Evolutionary conservation across 2,888 invertebrate genomes (phyloP).

Genomic region (Cerastis leucographa): DNA sequence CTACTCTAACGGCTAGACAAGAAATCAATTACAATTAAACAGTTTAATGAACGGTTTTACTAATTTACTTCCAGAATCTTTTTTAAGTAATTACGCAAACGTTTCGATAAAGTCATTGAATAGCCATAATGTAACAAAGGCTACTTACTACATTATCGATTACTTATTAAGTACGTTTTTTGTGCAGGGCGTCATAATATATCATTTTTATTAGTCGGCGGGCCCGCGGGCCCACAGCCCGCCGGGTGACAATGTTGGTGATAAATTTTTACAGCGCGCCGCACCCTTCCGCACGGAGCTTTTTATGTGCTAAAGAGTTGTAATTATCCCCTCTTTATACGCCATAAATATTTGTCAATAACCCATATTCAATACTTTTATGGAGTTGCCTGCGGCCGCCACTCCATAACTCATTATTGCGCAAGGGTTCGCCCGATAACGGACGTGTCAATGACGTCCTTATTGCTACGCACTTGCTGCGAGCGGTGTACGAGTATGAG

Average conservation of each 20-base stretch:
- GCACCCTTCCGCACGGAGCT: slow-evolving; percentile 85
- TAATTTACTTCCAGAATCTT: neutral
- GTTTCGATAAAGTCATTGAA: slow-evolving; percentile 14
- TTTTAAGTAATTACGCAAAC: slow-evolving; percentile 11
- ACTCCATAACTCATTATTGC: slow-evolving; percentile 88
- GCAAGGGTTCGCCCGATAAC: slow-evolving; percentile 83
- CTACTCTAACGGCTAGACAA: neutral
- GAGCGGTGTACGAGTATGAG: slow-evolving; percentile 39
- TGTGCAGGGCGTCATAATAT: slow-evolving; percentile 69
- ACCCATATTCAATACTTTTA: slow-evolving; percentile 89
- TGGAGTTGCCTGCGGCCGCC: slow-evolving; percentile 86
- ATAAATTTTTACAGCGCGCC: slow-evolving; percentile 86
- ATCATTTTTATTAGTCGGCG: slow-evolving; percentile 76
- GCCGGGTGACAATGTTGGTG: slow-evolving; percentile 83
- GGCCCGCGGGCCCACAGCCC: slow-evolving; percentile 61
- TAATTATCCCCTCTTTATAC: slow-evolving; percentile 90
- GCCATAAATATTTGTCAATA: slow-evolving; percentile 91
- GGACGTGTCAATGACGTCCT: slow-evolving; percentile 77
- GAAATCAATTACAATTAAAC: neutral
- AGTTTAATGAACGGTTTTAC: neutral
- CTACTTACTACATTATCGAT: slow-evolving; percentile 58
- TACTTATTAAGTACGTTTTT: slow-evolving; percentile 65
- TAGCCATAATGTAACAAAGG: slow-evolving; percentile 24
- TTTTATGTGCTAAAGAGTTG: slow-evolving; percentile 90
- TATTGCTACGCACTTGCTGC: slow-evolving; percentile 74